Evolutionary conservation across 1,140 invertebrate genomes (phyloP).

Genomic region (Trissolcus basalis): DNA sequence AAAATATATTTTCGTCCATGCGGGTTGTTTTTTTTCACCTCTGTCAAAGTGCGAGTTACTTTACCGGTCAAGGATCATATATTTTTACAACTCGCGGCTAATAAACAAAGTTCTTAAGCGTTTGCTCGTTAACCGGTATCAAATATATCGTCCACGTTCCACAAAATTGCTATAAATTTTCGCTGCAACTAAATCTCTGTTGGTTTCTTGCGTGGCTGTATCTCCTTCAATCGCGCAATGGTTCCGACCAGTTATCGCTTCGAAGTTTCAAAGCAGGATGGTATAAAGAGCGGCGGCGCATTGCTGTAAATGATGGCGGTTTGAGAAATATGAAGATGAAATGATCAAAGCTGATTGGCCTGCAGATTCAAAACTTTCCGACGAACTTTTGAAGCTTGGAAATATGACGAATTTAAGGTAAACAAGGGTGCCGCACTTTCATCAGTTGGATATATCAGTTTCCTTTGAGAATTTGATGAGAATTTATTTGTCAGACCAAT

Average conservation of each 20-base stretch:
- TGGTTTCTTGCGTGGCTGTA: constrained; percentile 42
- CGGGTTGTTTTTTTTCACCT: no score
- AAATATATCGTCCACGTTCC: constrained; percentile 42
- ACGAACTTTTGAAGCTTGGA: no score
- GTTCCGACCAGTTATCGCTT: constrained; percentile 33
- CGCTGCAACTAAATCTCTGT: constrained; percentile 36
- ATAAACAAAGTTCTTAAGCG: constrained; percentile 50
- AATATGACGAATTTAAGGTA: no score
- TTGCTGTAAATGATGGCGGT: constrained; percentile 34
- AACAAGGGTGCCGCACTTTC: no score
- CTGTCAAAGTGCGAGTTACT: no score
- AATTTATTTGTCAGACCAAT: no score
- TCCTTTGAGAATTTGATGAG: no score
- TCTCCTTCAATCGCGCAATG: constrained; percentile 45
- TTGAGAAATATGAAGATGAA: constrained; percentile 25
- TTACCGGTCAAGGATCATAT: neutral
- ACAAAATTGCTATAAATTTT: constrained; percentile 51
- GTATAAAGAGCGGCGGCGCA: constrained; percentile 23
- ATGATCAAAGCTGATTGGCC: constrained; percentile 28
- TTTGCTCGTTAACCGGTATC: constrained; percentile 39
- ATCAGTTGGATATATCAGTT: no score
- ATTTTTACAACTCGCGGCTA: constrained; percentile 15
- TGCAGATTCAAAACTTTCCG: constrained; percentile 1
- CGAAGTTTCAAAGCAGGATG: constrained; percentile 23
- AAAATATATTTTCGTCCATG: no score